Percentiles rank a stretch among this genome's conserved stretches.
These are phyloP conservation scores for Anabacerthia variegaticeps DNA, from an alignment of 2,797 vertebrate species.

Conservation along the genomic window DNA sequence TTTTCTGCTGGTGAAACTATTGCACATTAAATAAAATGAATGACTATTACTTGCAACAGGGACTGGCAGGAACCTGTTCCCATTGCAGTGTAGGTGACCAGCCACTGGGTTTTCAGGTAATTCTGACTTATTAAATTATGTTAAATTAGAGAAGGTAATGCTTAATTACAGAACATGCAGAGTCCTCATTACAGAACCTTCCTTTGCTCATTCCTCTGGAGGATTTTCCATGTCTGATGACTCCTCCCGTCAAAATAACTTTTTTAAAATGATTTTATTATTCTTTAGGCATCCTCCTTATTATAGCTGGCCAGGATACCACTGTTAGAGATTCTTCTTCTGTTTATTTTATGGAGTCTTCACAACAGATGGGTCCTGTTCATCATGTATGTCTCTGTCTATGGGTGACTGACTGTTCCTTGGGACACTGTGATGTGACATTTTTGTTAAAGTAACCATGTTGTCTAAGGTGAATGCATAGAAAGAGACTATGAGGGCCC, in stretches of 20 bases:
- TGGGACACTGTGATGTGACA: background rate
- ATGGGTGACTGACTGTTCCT: background rate
- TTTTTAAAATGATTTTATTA: background rate
- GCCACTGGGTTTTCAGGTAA: background rate
- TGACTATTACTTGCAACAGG: background rate
- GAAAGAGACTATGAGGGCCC: background rate
- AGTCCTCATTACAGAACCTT: background rate
- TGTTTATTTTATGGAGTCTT: background rate
- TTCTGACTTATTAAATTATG: conserved; percentile 1
- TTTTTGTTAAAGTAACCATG: background rate
- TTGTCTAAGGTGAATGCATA: background rate
- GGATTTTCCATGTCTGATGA: background rate
- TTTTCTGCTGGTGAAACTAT: background rate
- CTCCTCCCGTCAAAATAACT: background rate
- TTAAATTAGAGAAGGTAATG: background rate
- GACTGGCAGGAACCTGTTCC: background rate
- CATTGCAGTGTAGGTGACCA: background rate
- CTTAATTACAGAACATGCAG: background rate
- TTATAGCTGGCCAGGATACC: background rate
- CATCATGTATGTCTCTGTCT: background rate
- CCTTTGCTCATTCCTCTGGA: background rate
- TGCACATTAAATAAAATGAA: background rate
- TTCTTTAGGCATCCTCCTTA: background rate
- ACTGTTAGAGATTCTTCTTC: background rate
- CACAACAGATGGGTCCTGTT: background rate